Evolutionary conservation across 2,113 vertebrate species (phyloP).

Genomic region (Fregetta grallaria): DNA sequence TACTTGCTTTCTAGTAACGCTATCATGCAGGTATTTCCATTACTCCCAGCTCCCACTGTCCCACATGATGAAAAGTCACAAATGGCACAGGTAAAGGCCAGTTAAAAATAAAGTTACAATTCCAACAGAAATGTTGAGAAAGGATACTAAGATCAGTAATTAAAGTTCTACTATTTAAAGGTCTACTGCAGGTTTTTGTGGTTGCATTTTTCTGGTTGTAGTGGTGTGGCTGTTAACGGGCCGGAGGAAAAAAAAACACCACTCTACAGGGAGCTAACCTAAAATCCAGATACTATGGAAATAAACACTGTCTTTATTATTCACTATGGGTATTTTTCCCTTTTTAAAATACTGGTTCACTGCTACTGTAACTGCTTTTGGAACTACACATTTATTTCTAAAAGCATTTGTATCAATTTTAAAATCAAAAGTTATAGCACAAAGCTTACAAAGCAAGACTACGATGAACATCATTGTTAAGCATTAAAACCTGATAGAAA

Average conservation of each 20-base stretch:
- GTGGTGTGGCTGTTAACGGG: neutral
- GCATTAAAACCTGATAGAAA: neutral
- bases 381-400: neutral
- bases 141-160: neutral
- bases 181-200: neutral
- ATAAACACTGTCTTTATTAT: neutral
- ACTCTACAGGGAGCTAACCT: neutral
- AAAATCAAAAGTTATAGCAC: neutral
- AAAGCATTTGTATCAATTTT: neutral
- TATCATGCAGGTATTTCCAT: neutral
- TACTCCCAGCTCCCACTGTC: neutral
- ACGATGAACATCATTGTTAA: neutral
- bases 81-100: neutral
- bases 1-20: neutral
- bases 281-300: neutral
- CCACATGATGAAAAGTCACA: neutral
- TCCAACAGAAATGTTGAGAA: neutral
- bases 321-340: neutral
- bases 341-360: neutral
- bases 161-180: neutral
- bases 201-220: neutral
- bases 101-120: neutral
- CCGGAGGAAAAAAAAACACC: neutral
- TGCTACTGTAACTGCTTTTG: neutral
- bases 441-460: neutral